Conservation (phyloP, 2,888 invertebrate species). For the Zelleria hepariella region DNA sequence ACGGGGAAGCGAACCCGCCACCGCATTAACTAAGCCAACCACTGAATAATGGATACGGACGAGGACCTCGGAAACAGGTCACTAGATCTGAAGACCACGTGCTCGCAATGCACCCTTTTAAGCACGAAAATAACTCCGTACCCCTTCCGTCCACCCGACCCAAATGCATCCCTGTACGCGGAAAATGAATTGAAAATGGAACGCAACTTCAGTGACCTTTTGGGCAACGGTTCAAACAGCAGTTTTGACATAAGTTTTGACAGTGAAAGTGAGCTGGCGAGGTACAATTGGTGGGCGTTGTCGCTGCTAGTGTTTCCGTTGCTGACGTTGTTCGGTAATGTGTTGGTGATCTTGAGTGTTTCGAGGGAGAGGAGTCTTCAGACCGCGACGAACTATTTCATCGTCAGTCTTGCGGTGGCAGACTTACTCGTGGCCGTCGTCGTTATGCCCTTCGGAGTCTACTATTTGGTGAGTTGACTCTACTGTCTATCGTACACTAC, state of each 20-base stretch:
- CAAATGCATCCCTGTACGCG: background rate
- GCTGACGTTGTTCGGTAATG: constrained; percentile 96
- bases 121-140: background rate
- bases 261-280: constrained; percentile 38
- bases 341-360: constrained; percentile 95
- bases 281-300: constrained; percentile 88
- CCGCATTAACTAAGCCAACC: background rate
- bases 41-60: background rate
- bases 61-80: constrained; percentile 2
- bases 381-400: constrained; percentile 99
- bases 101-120: background rate
- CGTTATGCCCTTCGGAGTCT: constrained; percentile 99
- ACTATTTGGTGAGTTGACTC: constrained; percentile 91
- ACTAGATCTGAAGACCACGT: background rate
- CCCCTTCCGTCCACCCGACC: background rate
- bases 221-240: constrained; percentile 30
- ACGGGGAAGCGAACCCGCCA: background rate
- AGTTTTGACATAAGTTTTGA: constrained; percentile 42
- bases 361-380: constrained; percentile 91
- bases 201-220: constrained; percentile 31
- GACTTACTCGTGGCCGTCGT: constrained; percentile 97
- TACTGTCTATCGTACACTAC: too few relatives aligned
- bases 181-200: constrained; percentile 19
- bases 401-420: constrained; percentile 96
- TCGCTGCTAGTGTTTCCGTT: constrained; percentile 91